phyloP scores from a whole-genome alignment of 2,888 invertebrate species.

The Noctuana brunneofusca region DNA sequence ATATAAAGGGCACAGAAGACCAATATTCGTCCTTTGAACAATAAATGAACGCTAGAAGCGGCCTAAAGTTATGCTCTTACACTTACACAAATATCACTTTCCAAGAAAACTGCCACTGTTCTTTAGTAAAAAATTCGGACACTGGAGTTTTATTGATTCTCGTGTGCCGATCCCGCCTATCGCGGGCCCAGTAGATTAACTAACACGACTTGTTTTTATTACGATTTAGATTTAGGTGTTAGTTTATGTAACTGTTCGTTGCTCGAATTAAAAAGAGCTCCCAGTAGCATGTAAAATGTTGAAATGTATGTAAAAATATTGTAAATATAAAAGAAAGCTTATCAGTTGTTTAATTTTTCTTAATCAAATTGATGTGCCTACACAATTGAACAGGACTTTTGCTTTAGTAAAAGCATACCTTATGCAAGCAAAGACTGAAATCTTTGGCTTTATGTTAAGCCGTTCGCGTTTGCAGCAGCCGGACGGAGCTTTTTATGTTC shows the following conservation, averaged over 20 bases:
- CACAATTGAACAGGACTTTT: too few species aligned
- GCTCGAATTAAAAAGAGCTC: constrained; percentile 83
- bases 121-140: constrained; percentile 60
- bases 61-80: constrained; percentile 71
- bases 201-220: constrained; percentile 78
- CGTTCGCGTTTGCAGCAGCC: too few species aligned
- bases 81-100: constrained; percentile 62
- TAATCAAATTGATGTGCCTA: background rate
- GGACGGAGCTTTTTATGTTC: too few species aligned
- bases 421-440: too few species aligned
- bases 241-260: constrained; percentile 82
- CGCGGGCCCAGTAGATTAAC: constrained; percentile 73
- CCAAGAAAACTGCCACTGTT: constrained; percentile 72
- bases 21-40: constrained; percentile 72
- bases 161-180: constrained; percentile 68
- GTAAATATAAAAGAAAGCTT: constrained; percentile 79
- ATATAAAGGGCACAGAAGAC: constrained; percentile 64
- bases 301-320: constrained; percentile 80
- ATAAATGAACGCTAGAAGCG: constrained; percentile 70
- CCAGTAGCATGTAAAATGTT: constrained; percentile 82
- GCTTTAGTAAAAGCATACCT: too few species aligned
- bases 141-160: constrained; percentile 80
- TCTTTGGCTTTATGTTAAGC: too few species aligned
- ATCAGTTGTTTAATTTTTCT: constrained; percentile 71
- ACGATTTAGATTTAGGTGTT: constrained; percentile 81